phyloP scores from a whole-genome alignment of 2,888 invertebrate genomes.

The Peribatodes rhomboidaria region DNA sequence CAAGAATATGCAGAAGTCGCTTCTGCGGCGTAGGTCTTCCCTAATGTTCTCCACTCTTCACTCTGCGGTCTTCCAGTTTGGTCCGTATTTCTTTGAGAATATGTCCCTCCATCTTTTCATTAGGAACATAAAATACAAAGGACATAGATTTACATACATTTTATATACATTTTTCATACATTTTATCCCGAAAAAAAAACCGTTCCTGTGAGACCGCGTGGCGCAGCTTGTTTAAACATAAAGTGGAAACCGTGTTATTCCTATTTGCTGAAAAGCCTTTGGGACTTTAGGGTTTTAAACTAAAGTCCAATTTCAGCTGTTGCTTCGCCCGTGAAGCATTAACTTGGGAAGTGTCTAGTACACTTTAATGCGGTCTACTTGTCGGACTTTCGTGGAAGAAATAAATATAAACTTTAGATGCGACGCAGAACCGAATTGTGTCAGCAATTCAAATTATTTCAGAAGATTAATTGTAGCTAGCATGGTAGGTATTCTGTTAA shows the following conservation, averaged over 20 bases:
- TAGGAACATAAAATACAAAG: too few relatives aligned
- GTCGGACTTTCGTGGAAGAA: slow-evolving; percentile 18
- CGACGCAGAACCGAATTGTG: slow-evolving; percentile 1
- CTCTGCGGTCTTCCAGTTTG: too few relatives aligned
- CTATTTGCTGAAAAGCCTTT: not conserved
- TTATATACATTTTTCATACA: too few relatives aligned
- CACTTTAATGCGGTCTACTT: slow-evolving; percentile 33
- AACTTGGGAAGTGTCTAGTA: slow-evolving; percentile 31
- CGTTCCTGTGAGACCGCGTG: too few relatives aligned
- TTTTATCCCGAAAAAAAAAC: too few relatives aligned
- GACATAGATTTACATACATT: too few relatives aligned
- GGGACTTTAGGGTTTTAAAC: slow-evolving; percentile 21
- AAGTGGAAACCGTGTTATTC: not conserved
- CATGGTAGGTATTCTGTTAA: not conserved
- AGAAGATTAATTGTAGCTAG: not conserved
- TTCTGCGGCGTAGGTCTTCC: too few relatives aligned
- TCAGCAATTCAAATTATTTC: slow-evolving; percentile 7
- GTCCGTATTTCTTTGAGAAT: too few relatives aligned
- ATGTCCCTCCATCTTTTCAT: too few relatives aligned
- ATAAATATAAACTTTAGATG: not conserved
- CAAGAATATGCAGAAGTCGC: too few relatives aligned
- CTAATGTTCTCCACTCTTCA: too few relatives aligned
- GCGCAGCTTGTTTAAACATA: slow-evolving; percentile 4
- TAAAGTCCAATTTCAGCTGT: slow-evolving; percentile 35
- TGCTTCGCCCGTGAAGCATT: slow-evolving; percentile 28